These are phyloP conservation scores for Xenopus laevis DNA, from an alignment of 2,113 vertebrate genomes.

Conservation along the genomic window DNA sequence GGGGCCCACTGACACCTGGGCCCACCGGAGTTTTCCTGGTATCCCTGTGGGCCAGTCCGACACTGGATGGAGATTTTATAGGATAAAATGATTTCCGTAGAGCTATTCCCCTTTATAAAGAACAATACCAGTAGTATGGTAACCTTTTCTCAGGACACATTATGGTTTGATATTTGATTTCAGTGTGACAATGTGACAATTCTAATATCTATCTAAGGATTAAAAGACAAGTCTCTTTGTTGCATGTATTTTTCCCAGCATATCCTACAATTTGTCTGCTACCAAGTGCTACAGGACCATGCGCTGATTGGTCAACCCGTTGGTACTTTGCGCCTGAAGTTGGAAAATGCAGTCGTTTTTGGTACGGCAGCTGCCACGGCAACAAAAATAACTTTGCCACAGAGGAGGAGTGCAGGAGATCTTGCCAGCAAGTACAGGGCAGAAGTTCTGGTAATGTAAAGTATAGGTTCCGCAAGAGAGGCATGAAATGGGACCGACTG, in stretches of 20 bases:
- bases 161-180: too few species aligned
- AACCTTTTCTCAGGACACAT: too few species aligned
- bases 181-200: too few species aligned
- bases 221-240: not conserved
- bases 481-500: slow-evolving; percentile 18
- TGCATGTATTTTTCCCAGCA: slow-evolving; percentile 55
- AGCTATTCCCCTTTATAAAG: too few species aligned
- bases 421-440: slow-evolving; percentile 53
- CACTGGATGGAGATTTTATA: too few species aligned
- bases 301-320: slow-evolving; percentile 73
- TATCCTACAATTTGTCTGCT: slow-evolving; percentile 77
- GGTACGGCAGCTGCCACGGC: slow-evolving; percentile 88
- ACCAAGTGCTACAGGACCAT: slow-evolving; percentile 79
- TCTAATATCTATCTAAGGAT: too few species aligned
- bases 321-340: slow-evolving; percentile 80
- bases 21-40: too few species aligned
- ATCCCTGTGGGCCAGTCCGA: too few species aligned
- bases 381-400: slow-evolving; percentile 87
- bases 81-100: too few species aligned
- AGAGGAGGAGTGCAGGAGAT: slow-evolving; percentile 73
- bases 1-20: too few species aligned
- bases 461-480: slow-evolving; percentile 17
- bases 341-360: slow-evolving; percentile 84
- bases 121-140: too few species aligned
- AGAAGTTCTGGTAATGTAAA: slow-evolving; percentile 33